Conservation (phyloP, 2,797 vertebrate genomes). For the Fringilla coelebs region DNA sequence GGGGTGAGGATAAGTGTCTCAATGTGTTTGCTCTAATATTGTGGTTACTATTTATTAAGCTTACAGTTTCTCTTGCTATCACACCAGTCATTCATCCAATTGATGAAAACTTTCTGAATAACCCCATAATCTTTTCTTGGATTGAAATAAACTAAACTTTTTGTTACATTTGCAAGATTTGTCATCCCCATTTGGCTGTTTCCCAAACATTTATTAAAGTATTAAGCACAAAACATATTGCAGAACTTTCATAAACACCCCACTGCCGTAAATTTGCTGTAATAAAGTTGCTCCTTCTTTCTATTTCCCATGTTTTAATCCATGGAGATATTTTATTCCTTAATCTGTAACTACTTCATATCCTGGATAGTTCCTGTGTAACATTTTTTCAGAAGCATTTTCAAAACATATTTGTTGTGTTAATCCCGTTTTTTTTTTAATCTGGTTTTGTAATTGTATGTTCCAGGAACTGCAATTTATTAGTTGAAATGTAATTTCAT, state of each 20-base stretch:
- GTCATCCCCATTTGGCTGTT: neutral
- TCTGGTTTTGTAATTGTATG: neutral
- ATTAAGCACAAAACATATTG: neutral
- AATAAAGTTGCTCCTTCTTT: neutral
- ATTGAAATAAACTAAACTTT: neutral
- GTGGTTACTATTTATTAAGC: neutral
- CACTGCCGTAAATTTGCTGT: neutral
- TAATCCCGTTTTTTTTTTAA: neutral
- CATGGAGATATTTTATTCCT: neutral
- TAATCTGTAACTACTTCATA: neutral
- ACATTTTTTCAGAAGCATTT: neutral
- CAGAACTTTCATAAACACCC: neutral
- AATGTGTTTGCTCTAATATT: neutral
- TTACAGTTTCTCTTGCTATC: neutral
- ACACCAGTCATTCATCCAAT: neutral
- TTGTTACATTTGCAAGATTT: neutral
- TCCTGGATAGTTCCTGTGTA: neutral
- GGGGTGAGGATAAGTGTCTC: neutral
- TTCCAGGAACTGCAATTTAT: neutral
- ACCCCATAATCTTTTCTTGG: neutral
- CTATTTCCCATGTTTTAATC: neutral
- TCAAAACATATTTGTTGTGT: neutral
- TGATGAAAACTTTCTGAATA: neutral
- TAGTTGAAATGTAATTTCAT: neutral
- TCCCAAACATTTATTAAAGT: neutral